These are phyloP conservation scores for Dipodomys spectabilis DNA, from an alignment of 2,113 vertebrate species.

Conservation along the genomic window DNA sequence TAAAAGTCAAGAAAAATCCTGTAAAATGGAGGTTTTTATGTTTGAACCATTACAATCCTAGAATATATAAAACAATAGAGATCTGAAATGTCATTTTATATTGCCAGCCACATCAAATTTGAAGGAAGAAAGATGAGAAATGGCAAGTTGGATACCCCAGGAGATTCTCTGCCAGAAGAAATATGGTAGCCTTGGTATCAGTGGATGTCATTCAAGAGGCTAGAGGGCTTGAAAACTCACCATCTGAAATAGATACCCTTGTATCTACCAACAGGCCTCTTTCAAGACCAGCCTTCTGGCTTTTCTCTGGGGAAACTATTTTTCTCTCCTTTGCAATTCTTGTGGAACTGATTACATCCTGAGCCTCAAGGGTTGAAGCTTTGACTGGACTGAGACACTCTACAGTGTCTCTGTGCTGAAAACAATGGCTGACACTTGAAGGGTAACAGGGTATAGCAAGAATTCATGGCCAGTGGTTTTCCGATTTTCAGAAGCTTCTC, in stretches of 20 bases:
- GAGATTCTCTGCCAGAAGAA: not conserved
- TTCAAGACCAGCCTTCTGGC: not conserved
- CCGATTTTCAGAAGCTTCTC: not conserved
- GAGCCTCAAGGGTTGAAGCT: not conserved
- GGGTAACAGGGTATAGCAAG: not conserved
- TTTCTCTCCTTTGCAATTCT: not conserved
- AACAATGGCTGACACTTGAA: not conserved
- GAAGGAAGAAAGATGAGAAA: slow-evolving; percentile 4
- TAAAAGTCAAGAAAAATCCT: slow-evolving; percentile 4
- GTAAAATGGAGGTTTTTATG: not conserved
- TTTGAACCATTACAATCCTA: not conserved
- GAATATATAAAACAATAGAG: not conserved
- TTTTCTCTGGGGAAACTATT: not conserved
- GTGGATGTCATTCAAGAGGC: not conserved
- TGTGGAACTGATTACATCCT: not conserved
- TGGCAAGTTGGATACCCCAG: not conserved
- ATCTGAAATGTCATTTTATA: slow-evolving; percentile 9
- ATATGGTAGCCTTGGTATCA: not conserved
- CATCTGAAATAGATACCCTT: not conserved
- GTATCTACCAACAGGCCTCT: no score
- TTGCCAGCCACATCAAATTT: not conserved
- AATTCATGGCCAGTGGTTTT: not conserved
- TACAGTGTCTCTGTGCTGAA: not conserved
- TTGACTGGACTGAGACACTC: not conserved
- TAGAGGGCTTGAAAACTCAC: not conserved